Evolutionary conservation across 1,140 invertebrate genomes (phyloP), one percentile per base, ranked within the genome.

Genomic region (Diorhabda carinulata): DNA sequence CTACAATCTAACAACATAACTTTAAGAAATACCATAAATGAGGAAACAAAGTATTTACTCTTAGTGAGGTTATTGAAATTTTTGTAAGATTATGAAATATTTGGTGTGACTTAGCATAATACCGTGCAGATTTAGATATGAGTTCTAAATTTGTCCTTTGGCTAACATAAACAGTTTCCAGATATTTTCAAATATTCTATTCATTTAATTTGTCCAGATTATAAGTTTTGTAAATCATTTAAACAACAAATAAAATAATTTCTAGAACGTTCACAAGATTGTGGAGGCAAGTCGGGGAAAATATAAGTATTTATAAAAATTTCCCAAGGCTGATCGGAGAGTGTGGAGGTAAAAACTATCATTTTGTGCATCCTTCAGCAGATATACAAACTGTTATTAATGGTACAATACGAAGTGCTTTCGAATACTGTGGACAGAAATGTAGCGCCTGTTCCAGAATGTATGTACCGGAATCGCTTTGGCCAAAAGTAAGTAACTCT

Each of bases 311-410:
- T 2, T 99, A 98, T 78, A 86, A 82, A 61, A 96, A 94, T 78
- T 99, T 97, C 81, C 98, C 98, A 0, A 88, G 96, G 74, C 82
- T 99, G 3, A 92, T 98, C 74, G 92, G 93, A 73, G 98, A 99
- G 83, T 99, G 97, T 82, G 98, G 98, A 58, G 98, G 98, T 2
- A 99, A 99, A 83, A 99, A 99, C 84, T 99, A 94, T 82, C 98
- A 99, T 80, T 98, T 99, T 80, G 84, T 99, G 40, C 98, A 99
- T 83, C 87, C 91, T 2, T 90, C 92, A 41, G 98, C 97, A 9
- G 91, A 99, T 83, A 84, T 93, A 0, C 84, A 90, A 9, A 89
- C 90, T 45, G 96, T 97, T 45, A 88, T 96, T 0, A 88, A 89
- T 47, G 87, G 88, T 2, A 98, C 97, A 0, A 92, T 98, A 70